Evolutionary conservation across 2,113 vertebrate species (phyloP).

Genomic region (Catharus bicknelli): DNA sequence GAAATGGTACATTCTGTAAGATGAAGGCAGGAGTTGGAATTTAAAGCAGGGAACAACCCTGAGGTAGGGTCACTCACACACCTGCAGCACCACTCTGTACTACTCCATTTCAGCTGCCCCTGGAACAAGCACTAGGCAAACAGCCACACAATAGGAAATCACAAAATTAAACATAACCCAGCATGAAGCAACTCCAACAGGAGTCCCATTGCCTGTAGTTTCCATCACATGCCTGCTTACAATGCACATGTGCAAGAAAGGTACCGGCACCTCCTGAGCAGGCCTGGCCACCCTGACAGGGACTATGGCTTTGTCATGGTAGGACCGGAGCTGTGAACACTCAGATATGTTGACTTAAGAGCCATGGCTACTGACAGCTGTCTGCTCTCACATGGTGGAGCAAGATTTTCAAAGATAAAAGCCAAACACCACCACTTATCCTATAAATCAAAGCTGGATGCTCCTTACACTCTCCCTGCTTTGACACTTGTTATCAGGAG

Average conservation of each 20-base stretch:
- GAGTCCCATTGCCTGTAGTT: background rate
- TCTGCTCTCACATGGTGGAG: background rate
- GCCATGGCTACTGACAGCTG: background rate
- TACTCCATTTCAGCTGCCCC: background rate
- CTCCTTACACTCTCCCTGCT: background rate
- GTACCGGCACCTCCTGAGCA: background rate
- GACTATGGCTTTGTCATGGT: background rate
- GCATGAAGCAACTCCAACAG: background rate
- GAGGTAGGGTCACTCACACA: background rate
- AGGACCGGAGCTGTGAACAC: background rate
- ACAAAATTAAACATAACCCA: background rate
- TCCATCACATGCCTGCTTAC: background rate
- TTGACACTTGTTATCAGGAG: background rate
- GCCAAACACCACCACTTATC: background rate
- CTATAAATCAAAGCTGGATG: background rate
- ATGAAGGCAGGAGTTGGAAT: background rate
- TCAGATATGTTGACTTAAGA: background rate
- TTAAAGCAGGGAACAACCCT: background rate
- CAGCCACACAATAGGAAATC: background rate
- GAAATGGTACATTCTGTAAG: background rate
- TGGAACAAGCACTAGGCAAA: background rate
- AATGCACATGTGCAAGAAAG: fast-evolving
- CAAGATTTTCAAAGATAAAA: background rate
- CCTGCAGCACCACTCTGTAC: background rate
- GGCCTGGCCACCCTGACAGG: background rate